Conservation (phyloP, 2,113 vertebrate genomes). For the Parotia lawesii region DNA sequence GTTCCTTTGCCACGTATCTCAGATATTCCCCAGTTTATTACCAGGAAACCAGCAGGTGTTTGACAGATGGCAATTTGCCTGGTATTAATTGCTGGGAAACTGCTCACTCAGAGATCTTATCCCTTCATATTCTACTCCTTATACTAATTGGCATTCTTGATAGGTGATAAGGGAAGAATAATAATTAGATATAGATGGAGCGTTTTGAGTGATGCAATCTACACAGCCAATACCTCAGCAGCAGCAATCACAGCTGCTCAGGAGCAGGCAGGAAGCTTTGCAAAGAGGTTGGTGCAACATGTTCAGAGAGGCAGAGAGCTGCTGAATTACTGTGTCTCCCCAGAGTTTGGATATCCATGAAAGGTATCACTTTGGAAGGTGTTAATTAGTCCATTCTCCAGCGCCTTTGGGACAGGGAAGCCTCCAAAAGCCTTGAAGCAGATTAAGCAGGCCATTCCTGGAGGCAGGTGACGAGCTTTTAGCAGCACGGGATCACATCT, state of each 20-base stretch:
- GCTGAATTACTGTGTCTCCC: background rate
- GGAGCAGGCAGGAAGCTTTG: background rate
- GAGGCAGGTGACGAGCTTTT: background rate
- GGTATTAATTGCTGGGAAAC: constrained; percentile 60
- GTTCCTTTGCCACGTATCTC: background rate
- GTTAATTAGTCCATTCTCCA: background rate
- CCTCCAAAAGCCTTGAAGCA: background rate
- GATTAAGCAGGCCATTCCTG: background rate
- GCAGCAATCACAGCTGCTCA: background rate
- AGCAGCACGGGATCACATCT: background rate
- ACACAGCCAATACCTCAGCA: background rate
- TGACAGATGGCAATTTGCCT: constrained; percentile 53
- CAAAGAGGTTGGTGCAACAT: background rate
- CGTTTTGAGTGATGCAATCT: constrained; percentile 23
- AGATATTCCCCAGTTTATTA: constrained; percentile 19
- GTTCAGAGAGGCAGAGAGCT: background rate
- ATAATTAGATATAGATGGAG: background rate
- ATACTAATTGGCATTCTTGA: constrained; percentile 47
- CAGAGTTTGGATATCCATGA: background rate
- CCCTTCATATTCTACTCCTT: constrained; percentile 6
- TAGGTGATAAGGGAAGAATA: constrained; percentile 24
- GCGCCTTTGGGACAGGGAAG: background rate
- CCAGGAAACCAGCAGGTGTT: constrained; percentile 36
- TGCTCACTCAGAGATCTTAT: constrained; percentile 55
- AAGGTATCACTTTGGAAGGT: background rate